These are phyloP conservation scores for Crenichthys baileyi DNA, from an alignment of 2,797 vertebrate genomes.

Conservation along the genomic window DNA sequence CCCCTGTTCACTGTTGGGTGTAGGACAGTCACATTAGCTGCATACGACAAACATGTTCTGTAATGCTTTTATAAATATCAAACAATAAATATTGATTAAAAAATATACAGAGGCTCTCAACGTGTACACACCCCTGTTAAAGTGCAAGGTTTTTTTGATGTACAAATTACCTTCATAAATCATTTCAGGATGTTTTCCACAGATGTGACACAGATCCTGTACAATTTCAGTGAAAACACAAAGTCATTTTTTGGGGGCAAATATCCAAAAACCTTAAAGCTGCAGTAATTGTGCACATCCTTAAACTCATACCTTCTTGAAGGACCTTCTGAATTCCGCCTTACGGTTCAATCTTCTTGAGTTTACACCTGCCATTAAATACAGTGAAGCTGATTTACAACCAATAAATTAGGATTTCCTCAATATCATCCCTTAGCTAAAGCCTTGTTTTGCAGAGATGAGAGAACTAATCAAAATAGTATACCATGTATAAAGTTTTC, in stretches of 20 bases:
- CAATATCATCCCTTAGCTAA: not conserved
- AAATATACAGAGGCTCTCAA: not conserved
- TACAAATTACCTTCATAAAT: not conserved
- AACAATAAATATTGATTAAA: not conserved
- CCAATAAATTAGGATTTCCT: not conserved
- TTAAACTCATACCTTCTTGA: not conserved
- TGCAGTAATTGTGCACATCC: not conserved
- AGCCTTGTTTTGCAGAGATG: not conserved
- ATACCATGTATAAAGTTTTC: not conserved
- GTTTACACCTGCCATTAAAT: not conserved
- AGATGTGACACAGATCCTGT: not conserved
- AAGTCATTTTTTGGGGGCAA: not conserved
- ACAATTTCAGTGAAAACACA: not conserved
- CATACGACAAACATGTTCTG: not conserved
- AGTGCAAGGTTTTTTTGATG: too few species aligned
- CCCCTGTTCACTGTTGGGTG: not conserved
- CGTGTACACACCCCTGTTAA: not conserved
- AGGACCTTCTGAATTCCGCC: not conserved
- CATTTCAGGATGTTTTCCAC: not conserved
- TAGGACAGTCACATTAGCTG: not conserved
- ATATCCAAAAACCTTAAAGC: not conserved
- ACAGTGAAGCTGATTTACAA: not conserved
- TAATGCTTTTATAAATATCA: not conserved
- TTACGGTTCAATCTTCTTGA: not conserved
- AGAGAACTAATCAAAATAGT: not conserved